Evolutionary conservation across 2,113 vertebrate genomes (phyloP), one percentile per base, ranked within the genome.

Genomic region (Strix aluco): DNA sequence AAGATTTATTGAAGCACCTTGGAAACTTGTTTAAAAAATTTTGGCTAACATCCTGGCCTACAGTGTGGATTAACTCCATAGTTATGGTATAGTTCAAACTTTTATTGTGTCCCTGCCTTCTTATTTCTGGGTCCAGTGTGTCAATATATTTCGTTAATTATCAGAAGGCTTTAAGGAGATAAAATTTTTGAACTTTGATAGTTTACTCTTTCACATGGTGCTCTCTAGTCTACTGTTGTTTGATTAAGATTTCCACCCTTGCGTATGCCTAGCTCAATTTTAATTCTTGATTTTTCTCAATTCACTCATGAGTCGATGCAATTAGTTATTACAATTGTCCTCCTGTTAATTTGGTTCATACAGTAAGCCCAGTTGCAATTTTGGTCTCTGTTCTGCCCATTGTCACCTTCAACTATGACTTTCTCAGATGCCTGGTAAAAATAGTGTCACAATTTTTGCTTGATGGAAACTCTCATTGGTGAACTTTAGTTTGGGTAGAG

Each of bases 311-410:
- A 49, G 27, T 74, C 0, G 0, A 5, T 77, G 32, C 5, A 38
- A 16, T 30, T 67, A 6, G 49, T 86, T 73, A 34, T 86, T 22
- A 63, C n/a, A 81, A 38, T 20, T 2, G 2, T 81, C 12, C 6
- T 66, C 70, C 27, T 80, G 4, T 65, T 72, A 63, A 25, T 29
- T 40, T 51, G 15, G 49, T 26, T 65, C 18, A 13, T 19, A 17
- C 1, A 0, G 0, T 46, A 69, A 85, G 30, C 11, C 13, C 1
- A 0, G 7, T 55, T 63, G n/a, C 19, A n/a, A 5, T 67, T 78
- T 61, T 2, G 9, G 9, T 70, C 18, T 67, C n/a, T 85, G 5
- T 65, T 84, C 10, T 88, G 17, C 34, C 22, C 7, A 1, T 73
- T 59, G 13, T 8, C 4, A 10, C 23, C n/a, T 81, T 15, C 23